Evolutionary conservation across 2,888 invertebrate species (phyloP).

Genomic region (Cryptus armator): DNA sequence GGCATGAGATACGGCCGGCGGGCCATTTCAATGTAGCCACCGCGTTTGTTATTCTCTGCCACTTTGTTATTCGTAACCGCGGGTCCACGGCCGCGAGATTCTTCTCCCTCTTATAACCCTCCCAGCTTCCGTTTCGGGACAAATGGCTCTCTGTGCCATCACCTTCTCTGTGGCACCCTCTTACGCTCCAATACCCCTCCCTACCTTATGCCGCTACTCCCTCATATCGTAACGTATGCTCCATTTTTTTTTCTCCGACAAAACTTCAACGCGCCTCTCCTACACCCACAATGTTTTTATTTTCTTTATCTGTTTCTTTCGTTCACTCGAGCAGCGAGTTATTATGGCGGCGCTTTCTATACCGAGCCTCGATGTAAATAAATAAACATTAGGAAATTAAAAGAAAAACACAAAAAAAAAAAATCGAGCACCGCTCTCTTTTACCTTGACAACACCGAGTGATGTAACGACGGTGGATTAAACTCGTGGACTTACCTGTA

Average conservation of each 20-base stretch:
- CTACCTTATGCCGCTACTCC: constrained; percentile 53
- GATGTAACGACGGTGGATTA: constrained; percentile 53
- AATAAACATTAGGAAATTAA: constrained; percentile 21
- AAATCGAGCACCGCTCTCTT: constrained; percentile 1
- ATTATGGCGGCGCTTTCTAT: neutral
- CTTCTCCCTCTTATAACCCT: constrained; percentile 19
- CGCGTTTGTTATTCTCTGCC: constrained; percentile 84
- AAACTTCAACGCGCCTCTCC: constrained; percentile 32
- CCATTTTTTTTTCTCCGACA: constrained; percentile 55
- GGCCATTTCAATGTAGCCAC: constrained; percentile 84
- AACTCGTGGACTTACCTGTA: constrained; percentile 62
- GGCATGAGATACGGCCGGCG: constrained; percentile 81
- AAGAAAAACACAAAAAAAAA: too few species aligned
- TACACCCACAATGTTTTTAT: constrained; percentile 7
- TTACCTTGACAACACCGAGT: constrained; percentile 60
- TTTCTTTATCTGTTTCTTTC: constrained; percentile 54
- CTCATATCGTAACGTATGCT: constrained; percentile 72
- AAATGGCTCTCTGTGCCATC: constrained; percentile 72
- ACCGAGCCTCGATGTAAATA: constrained; percentile 47
- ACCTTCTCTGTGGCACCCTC: constrained; percentile 58
- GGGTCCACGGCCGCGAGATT: constrained; percentile 57
- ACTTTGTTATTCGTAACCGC: constrained; percentile 83
- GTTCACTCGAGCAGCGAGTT: constrained; percentile 15
- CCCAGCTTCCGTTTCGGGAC: constrained; percentile 74
- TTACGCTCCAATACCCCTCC: constrained; percentile 60